A percentile compares a stretch with the other conserved stretches of the same genome.
These are phyloP conservation scores for Athalia circularis DNA, from an alignment of 2,888 invertebrate species.

Conservation along the genomic window DNA sequence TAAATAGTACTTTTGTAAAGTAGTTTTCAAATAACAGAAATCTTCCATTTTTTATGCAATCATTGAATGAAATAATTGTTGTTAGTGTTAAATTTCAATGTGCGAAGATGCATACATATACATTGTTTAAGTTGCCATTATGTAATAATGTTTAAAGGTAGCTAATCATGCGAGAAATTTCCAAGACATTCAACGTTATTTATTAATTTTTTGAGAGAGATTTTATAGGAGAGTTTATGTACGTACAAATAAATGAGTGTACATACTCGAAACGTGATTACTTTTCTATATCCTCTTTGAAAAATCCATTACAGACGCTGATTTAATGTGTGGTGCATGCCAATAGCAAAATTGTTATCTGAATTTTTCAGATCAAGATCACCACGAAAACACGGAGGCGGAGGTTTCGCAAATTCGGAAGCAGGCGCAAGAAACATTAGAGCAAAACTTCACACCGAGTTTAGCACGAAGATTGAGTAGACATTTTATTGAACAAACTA, in stretches of 20 bases:
- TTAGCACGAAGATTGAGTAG: conserved; percentile 69
- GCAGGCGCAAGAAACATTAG: conserved; percentile 61
- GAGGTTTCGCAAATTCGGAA: conserved; percentile 51
- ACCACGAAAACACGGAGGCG: conserved; percentile 44
- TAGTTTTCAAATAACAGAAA: conserved; percentile 34
- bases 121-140: conserved; percentile 30
- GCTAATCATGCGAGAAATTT: conserved; percentile 14
- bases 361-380: conserved; percentile 57
- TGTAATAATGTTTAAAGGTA: conserved; percentile 34
- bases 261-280: conserved; percentile 56
- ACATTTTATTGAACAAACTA: conserved; percentile 68
- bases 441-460: conserved; percentile 69
- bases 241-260: conserved; percentile 67
- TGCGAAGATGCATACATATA: conserved; percentile 11
- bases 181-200: conserved; percentile 53
- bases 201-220: conserved; percentile 57
- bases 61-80: conserved; percentile 33
- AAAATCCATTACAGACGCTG: conserved; percentile 46
- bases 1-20: conserved; percentile 17
- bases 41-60: conserved; percentile 41
- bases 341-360: conserved; percentile 47
- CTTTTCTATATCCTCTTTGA: conserved; percentile 48
- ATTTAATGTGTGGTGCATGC: conserved; percentile 54
- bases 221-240: conserved; percentile 63
- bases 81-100: conserved; percentile 26